Base-by-base conservation (phyloP, 2,797 vertebrate genomes). In the Girardinus metallicus region DNA sequence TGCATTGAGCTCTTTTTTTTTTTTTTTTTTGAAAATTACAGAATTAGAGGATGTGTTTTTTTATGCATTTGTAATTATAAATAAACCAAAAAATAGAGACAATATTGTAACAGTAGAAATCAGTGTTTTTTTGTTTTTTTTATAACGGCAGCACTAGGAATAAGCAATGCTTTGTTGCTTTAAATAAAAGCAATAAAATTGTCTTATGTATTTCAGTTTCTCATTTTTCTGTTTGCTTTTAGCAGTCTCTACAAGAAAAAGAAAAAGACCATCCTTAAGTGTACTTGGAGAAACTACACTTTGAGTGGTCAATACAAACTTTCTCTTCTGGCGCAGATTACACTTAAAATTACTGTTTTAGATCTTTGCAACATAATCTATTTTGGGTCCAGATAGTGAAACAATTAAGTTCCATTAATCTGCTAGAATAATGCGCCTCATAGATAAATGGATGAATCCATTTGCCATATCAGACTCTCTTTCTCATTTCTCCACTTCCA, bases 401-500 rank as follows among this genome's bases (percentile, higher is more conserved):
- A 10, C 34, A 41, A 70, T 55, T 23, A 57, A 6, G 8, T 78
- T 46, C 39, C 12, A 9, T 64, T 76, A 72, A 77, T 78, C 60
- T 49, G 43, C 26, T 46, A 29, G 46, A 83, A 29, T 41, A 80
- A 73, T 73, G 46, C 36, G 53, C 29, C 12, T 39, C 41, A 64
- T 26, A 71, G 77, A 80, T 47, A 62, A 81, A 88, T 76, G 31
- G 78, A 75, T 64, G 68, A 39, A 74, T 77, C 31, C 15, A 71
- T 81, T 51, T 53, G 74, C 53, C 18, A 21, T 84, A 47, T 84
- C 64, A 77, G 71, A 73, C 43, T 53, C 10, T 84, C 9, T 46
- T 71, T 51, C 81, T 31, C 21, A 36, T 66, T 80, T 73, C 12
- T 47, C 6, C 6, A 3, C 12, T 55, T 21, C 77, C 47, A 73